Evolutionary conservation across 2,888 invertebrate species (phyloP).

Genomic region (Encarsia formosa): DNA sequence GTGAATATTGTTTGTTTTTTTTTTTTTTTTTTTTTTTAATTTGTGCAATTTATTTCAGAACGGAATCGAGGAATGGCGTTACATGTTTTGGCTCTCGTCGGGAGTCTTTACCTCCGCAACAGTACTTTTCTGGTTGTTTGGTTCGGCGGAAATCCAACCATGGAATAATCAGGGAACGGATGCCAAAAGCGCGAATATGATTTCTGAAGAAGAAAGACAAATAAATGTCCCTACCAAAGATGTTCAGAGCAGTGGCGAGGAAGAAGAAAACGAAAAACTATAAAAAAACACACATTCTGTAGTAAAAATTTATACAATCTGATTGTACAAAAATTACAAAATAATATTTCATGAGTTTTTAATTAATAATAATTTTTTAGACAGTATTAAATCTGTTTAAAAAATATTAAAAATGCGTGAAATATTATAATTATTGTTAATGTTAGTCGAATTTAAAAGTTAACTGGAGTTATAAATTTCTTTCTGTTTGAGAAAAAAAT

Average conservation of each 20-base stretch:
- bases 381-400: too few species aligned
- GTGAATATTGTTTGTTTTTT: neutral
- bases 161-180: conserved; percentile 51
- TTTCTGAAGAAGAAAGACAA: conserved; percentile 39
- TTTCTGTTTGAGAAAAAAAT: too few species aligned
- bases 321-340: too few species aligned
- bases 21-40: neutral
- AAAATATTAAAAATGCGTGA: too few species aligned
- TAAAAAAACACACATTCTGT: too few species aligned
- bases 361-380: too few species aligned
- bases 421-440: too few species aligned
- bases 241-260: conserved; percentile 32
- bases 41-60: conserved; percentile 56
- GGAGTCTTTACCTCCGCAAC: conserved; percentile 67
- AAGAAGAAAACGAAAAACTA: conserved; percentile 43
- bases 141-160: conserved; percentile 66
- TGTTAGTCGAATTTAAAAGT: too few species aligned
- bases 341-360: too few species aligned
- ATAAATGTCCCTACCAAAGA: conserved; percentile 31
- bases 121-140: conserved; percentile 66
- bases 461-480: too few species aligned
- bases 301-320: too few species aligned
- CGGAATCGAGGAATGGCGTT: conserved; percentile 71
- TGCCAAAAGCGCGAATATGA: neutral
- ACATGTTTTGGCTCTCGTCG: conserved; percentile 70